Base-by-base conservation (phyloP, 1,140 invertebrate genomes). In the Ericerus pela region DNA sequence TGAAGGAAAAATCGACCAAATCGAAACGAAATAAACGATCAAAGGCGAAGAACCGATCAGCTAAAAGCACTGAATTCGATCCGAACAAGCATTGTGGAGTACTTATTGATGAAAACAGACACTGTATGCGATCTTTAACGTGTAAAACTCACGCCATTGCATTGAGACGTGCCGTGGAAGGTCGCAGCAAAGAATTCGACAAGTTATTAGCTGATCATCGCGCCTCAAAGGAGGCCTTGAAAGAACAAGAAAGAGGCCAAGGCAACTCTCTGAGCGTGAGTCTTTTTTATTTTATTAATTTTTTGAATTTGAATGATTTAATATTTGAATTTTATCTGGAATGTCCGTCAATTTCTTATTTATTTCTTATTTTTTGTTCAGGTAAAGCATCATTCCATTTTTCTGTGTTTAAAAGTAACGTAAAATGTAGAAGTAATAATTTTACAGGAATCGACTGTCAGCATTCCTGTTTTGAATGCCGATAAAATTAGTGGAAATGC, bases 111-210 rank as follows among this genome's bases (percentile, higher is more conserved):
- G 81, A 84, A 60, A 79, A 75, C 51, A 83, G 82, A 62, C 81
- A 80, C 0, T 90, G 86, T 66, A 87, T 84, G 22, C 71, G 85
- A 26, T 88, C 84, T 11, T 72, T 88, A 12, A 88, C 85, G 1
- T 90, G 86, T 67, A 88, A 88, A 71, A 81, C 84, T 14, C 86
- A 89, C 71, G 79, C 84, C 5, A 73, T 89, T 52, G 81, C 82
- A 24, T 62, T 86, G 52, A 70, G 85, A 37, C 68, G 86, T 56
- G 79, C 78, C 11, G 85, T 88, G n/a, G 63, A 71, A 38, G 85
- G 84, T 0, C 70, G 85, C 26, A 77, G 77, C 43, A 85, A 85
- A 68, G 74, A 79, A 24, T 90, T 88, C 70, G 85, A 90, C 69
- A 79, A 81, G 38, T 70, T 90, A 22, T 71, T 89, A 37, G 79